phyloP scores from a whole-genome alignment of 2,888 invertebrate species.

The Dolomedes plantarius region DNA sequence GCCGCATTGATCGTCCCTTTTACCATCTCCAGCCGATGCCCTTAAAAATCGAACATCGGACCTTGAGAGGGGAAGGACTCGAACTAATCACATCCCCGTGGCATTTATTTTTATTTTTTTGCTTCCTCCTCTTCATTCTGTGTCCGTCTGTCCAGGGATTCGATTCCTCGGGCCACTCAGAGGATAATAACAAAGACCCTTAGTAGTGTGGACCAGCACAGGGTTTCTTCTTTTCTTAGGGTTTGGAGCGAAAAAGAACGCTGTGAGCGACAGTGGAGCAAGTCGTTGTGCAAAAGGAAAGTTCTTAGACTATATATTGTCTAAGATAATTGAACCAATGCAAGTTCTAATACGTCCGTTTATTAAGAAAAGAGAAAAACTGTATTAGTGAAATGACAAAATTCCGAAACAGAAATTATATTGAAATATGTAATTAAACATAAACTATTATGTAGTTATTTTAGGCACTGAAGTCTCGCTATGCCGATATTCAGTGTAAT shows the following conservation, averaged over 20 bases:
- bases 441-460: too few species aligned
- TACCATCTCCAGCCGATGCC: too few species aligned
- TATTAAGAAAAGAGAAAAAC: too few species aligned
- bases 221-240: not conserved
- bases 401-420: too few species aligned
- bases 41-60: not conserved
- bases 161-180: not conserved
- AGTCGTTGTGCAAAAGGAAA: not conserved
- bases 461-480: too few species aligned
- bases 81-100: slow-evolving; percentile 20
- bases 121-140: not conserved
- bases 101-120: not conserved
- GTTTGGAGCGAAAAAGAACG: too few species aligned
- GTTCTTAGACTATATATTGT: too few species aligned
- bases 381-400: too few species aligned
- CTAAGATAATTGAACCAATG: too few species aligned
- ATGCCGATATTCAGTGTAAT: too few species aligned
- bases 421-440: too few species aligned
- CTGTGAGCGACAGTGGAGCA: not conserved
- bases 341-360: too few species aligned
- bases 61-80: not conserved
- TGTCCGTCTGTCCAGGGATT: slow-evolving; percentile 16
- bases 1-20: not conserved
- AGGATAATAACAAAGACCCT: slow-evolving; percentile 1
- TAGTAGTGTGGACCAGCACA: not conserved